Evolutionary conservation across 35 echinoderm and acorn worm genomes (phyloP).

Genomic region (Hemicentrotus pulcherrimus): DNA sequence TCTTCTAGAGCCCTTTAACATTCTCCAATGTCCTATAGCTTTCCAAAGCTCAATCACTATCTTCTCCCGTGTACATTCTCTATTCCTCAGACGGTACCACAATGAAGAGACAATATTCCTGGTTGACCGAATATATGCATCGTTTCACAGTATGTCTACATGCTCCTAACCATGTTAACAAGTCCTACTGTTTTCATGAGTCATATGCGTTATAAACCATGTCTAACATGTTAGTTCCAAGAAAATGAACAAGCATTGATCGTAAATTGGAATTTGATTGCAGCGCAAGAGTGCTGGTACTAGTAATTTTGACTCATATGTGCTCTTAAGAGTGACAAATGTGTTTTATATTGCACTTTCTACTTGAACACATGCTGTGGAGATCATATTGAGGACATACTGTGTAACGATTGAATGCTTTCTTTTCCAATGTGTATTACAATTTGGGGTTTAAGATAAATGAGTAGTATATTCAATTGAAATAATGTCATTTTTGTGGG

Average conservation of each 20-base stretch:
- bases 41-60: too few relatives aligned
- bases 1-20: too few relatives aligned
- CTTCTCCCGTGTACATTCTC: not conserved
- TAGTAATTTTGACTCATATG: not conserved
- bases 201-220: not conserved
- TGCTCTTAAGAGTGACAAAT: not conserved
- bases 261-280: constrained; percentile 3
- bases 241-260: not conserved
- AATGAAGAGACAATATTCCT: not conserved
- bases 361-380: not conserved
- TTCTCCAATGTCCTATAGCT: too few relatives aligned
- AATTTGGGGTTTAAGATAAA: too few relatives aligned
- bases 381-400: not conserved
- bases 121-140: not conserved
- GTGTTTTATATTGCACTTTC: not conserved
- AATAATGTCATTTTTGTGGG: too few relatives aligned
- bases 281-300: not conserved
- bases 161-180: not conserved
- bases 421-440: too few relatives aligned
- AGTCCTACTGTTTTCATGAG: not conserved
- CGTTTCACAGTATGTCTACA: not conserved
- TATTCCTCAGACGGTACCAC: not conserved
- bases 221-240: not conserved
- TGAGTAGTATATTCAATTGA: too few relatives aligned
- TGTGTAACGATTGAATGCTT: not conserved